A percentile compares a stretch with the other conserved stretches of the same genome.
Conservation (phyloP, 2,113 vertebrate genomes). For the Boulengeromyrus knoepffleri region DNA sequence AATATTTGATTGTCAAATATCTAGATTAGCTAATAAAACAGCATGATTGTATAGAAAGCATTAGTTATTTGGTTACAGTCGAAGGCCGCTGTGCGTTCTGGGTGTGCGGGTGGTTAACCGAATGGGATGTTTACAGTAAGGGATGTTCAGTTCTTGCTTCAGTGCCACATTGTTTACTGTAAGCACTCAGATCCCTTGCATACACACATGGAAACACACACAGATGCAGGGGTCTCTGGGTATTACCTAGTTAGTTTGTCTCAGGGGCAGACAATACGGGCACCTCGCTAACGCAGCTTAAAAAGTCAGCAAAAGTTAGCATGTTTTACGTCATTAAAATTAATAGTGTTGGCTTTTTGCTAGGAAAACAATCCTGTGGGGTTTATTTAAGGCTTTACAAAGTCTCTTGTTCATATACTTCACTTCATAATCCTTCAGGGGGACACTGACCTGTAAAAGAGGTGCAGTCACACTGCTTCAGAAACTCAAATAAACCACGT, state of each 20-base stretch:
- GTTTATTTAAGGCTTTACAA: background rate
- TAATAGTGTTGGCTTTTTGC: background rate
- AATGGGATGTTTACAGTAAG: constrained; percentile 53
- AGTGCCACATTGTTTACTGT: constrained; percentile 44
- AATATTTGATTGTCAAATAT: background rate
- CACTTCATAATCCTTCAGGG: background rate
- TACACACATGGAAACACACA: constrained; percentile 16
- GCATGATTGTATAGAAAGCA: background rate
- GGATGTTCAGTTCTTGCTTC: constrained; percentile 42
- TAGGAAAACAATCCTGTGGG: no score
- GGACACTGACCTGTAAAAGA: background rate
- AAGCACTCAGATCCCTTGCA: constrained; percentile 11
- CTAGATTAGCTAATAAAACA: background rate
- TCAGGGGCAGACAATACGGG: background rate
- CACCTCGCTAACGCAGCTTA: background rate
- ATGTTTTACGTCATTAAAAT: background rate
- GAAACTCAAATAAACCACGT: background rate
- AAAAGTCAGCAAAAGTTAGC: background rate
- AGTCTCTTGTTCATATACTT: background rate
- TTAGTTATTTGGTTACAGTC: background rate
- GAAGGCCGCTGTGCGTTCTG: background rate
- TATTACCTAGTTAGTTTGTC: background rate
- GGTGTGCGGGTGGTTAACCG: constrained; percentile 18
- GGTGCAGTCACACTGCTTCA: no score
- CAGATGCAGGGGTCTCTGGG: background rate